These are phyloP conservation scores for Smutsia gigantea DNA, from an alignment of 2,797 vertebrate genomes.

Conservation along the genomic window DNA sequence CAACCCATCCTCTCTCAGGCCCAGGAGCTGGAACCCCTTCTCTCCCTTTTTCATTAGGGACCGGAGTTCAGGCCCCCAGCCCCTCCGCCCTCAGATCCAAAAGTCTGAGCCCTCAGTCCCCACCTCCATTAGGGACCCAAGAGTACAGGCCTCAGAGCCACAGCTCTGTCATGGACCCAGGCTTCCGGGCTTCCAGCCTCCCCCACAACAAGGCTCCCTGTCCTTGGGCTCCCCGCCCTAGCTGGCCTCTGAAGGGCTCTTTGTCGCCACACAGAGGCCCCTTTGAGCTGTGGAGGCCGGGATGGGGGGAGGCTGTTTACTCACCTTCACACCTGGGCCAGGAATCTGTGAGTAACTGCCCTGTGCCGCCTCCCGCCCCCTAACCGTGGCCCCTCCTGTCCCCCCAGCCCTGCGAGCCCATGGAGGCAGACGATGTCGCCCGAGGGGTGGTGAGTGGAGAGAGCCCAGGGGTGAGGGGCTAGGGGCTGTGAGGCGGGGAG, in stretches of 20 bases:
- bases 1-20: background rate
- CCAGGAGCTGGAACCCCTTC: background rate
- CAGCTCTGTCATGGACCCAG: too few species aligned
- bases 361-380: background rate
- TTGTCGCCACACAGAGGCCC: constrained; percentile 82
- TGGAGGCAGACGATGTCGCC: constrained; percentile 72
- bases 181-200: background rate
- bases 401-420: constrained; percentile 56
- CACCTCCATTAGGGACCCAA: background rate
- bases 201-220: background rate
- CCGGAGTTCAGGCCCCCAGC: background rate
- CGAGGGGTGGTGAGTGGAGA: constrained; percentile 78
- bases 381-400: background rate
- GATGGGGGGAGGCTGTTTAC: constrained; percentile 70
- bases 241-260: constrained; percentile 79
- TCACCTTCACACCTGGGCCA: constrained; percentile 83
- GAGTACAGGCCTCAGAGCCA: background rate
- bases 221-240: constrained; percentile 32
- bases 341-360: constrained; percentile 82
- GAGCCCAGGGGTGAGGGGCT: background rate
- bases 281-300: constrained; percentile 71
- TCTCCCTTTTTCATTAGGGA: background rate
- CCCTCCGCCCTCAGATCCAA: background rate
- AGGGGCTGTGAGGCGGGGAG: background rate
- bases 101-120: background rate